phyloP scores from a whole-genome alignment of 1,140 invertebrate species.

The Muscidifurax raptorellus region DNA sequence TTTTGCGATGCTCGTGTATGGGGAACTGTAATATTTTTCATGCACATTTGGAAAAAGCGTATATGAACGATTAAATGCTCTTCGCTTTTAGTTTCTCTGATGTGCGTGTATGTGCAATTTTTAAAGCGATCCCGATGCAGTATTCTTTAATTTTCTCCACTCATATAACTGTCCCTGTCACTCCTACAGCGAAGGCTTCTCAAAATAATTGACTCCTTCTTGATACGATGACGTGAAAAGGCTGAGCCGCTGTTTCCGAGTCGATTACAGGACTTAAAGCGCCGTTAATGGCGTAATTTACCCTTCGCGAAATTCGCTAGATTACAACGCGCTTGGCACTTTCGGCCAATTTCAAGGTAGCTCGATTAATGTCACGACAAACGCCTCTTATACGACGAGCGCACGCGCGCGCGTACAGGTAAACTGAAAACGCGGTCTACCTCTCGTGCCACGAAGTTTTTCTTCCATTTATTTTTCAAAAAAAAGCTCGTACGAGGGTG shows the following conservation, averaged over 20 bases:
- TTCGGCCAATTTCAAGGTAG: conserved; percentile 41
- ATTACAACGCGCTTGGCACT: conserved; percentile 32
- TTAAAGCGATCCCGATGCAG: background rate
- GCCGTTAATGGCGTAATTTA: conserved; percentile 40
- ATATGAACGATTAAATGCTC: no score
- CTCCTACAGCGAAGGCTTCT: background rate
- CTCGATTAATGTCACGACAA: conserved; percentile 38
- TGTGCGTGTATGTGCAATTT: background rate
- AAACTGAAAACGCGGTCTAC: conserved; percentile 13
- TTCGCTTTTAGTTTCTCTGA: no score
- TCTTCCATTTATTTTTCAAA: background rate
- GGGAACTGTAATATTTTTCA: no score
- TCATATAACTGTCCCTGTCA: no score
- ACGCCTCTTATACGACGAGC: background rate
- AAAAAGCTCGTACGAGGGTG: background rate
- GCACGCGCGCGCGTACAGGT: background rate
- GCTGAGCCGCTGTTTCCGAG: background rate
- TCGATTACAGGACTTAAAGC: conserved; percentile 38
- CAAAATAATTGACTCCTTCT: background rate
- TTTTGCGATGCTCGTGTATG: background rate
- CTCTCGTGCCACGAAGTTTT: background rate
- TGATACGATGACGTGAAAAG: background rate
- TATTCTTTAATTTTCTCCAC: background rate
- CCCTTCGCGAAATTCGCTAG: conserved; percentile 32
- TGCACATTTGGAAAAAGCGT: no score